A percentile compares a stretch with the other conserved stretches of the same genome.
Conservation (phyloP, 2,797 vertebrate genomes). For the Chiroxiphia lanceolata region DNA sequence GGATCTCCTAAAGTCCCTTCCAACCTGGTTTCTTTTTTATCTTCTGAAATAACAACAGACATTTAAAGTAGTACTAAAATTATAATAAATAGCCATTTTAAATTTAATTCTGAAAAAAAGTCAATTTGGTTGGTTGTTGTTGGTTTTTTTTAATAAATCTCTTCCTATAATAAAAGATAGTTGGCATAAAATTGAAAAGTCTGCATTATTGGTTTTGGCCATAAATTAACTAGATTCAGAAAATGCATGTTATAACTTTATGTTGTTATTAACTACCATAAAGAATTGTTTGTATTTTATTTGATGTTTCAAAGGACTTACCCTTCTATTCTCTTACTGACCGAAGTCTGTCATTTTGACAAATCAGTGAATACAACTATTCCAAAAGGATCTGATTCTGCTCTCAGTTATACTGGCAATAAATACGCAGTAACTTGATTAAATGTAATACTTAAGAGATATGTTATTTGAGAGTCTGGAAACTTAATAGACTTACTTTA, state of each 20-base stretch:
- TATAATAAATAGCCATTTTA: neutral
- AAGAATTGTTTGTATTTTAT: neutral
- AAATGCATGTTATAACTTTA: neutral
- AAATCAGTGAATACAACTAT: neutral
- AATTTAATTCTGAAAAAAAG: neutral
- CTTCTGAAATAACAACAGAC: neutral
- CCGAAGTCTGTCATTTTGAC: neutral
- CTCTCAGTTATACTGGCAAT: neutral
- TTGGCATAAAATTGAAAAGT: neutral
- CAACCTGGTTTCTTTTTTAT: neutral
- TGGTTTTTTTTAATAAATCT: neutral
- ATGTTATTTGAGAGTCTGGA: neutral
- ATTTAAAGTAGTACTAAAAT: neutral
- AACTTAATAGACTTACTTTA: neutral
- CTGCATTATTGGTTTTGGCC: neutral
- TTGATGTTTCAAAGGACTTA: neutral
- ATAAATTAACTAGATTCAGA: neutral
- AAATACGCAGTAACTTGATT: neutral
- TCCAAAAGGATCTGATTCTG: neutral
- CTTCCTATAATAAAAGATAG: neutral
- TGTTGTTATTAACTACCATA: neutral
- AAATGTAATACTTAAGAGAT: neutral
- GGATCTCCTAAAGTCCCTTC: neutral
- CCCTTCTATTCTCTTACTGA: neutral
- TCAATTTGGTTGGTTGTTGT: neutral